Conservation (phyloP, 2,113 vertebrate species). For the Oncorhynchus nerka region DNA sequence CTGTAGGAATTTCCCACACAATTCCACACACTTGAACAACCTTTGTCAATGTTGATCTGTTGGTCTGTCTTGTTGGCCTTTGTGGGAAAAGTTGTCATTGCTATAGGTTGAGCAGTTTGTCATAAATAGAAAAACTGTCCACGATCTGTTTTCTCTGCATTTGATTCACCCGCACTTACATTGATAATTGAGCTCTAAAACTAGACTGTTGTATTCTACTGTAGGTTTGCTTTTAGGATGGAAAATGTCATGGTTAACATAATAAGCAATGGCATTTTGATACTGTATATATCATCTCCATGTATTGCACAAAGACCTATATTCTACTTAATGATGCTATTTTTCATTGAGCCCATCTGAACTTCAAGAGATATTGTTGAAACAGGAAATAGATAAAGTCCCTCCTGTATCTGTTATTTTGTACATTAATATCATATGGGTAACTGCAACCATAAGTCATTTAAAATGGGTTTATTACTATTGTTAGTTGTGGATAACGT, state of each 20-base stretch:
- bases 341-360: constrained; percentile 46
- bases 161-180: constrained; percentile 19
- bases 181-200: constrained; percentile 16
- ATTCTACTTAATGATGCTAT: constrained; percentile 19
- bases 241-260: background rate
- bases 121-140: background rate
- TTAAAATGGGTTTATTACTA: no score
- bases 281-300: constrained; percentile 14
- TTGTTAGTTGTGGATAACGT: background rate
- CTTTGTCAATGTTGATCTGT: background rate
- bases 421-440: background rate
- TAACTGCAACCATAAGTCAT: background rate
- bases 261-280: constrained; percentile 8
- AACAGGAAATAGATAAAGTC: background rate
- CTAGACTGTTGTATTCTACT: background rate
- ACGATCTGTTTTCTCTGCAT: background rate
- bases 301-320: constrained; percentile 3
- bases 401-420: background rate
- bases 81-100: constrained; percentile 25
- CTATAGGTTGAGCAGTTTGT: background rate
- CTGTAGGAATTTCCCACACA: background rate
- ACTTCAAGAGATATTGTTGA: constrained; percentile 39
- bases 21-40: background rate
- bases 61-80: background rate
- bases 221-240: background rate